Base-by-base conservation (phyloP, 2,888 invertebrate species). In the Pseudococcus viburni region DNA sequence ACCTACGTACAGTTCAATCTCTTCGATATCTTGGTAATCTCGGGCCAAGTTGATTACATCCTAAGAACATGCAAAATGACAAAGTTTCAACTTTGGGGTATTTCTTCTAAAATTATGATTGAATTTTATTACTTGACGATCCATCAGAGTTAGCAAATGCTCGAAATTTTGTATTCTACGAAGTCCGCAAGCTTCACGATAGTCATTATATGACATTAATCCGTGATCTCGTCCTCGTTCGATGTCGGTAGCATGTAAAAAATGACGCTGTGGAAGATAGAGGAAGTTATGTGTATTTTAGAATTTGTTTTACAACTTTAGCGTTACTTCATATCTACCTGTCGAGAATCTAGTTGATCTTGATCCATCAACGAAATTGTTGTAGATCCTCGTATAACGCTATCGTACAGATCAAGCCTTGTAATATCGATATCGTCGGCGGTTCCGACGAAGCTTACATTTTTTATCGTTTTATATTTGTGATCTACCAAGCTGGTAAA, bases 1-100 rank as follows among this genome's bases (percentile, higher is more conserved):
- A 0, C 95, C 98, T 6, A 97, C 95, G 22, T 96, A 96, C 88
- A 97, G 91, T 90, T 98, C 98, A 1, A 98, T 95, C 91, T 98
- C 97, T 86, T 96, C 94, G 0, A 94, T 94, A 77, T 93, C 93
- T 89, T 94, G 94, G 91, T 96, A 96, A 0, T 95, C 90, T 0
- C 92, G 90, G 89, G 93, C 92, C 11, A 96, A 92, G 89, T 94
- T 93, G 86, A 93, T 92, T 51, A 96, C 93, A 90, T 94, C 94
- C 95, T 95, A 91, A 6, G 90, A 89, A 22, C 22, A 59, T 59
- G 12, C n/a, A 88, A 90, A 89, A 88, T 77, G 22, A 3, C 5
- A 42, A 39, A 0, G 42, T 83, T 4, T n/a, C n/a, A n/a, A n/a
- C n/a, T n/a, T 33, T 19, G 22, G 33, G 5, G 12, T 83, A 46